These are phyloP conservation scores for Drosophila bunnanda DNA, from an alignment of 2,888 invertebrate genomes.

Conservation along the genomic window DNA sequence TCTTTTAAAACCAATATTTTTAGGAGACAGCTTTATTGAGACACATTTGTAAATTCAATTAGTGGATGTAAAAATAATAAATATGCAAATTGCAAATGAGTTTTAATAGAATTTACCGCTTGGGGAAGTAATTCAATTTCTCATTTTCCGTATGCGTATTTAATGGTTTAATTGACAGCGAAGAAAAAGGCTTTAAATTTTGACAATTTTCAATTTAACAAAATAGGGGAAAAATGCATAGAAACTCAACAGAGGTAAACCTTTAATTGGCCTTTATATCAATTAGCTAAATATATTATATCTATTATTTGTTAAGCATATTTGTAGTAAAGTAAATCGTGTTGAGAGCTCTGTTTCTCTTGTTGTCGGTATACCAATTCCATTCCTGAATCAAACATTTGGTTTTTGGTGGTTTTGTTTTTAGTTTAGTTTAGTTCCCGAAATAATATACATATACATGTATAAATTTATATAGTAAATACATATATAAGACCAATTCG, in stretches of 20 bases:
- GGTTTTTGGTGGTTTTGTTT: constrained; percentile 59
- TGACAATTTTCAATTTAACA: not conserved
- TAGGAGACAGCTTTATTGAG: constrained; percentile 3
- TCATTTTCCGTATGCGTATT: constrained; percentile 2
- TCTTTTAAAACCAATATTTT: constrained; percentile 18
- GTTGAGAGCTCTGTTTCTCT: constrained; percentile 44
- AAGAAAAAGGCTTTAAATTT: constrained; percentile 1
- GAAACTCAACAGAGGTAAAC: not conserved
- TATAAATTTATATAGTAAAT: constrained; percentile 56
- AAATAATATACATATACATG: constrained; percentile 52
- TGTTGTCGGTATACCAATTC: constrained; percentile 53
- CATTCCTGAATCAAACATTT: constrained; percentile 47
- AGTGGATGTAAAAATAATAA: constrained; percentile 16
- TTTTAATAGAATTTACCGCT: constrained; percentile 19
- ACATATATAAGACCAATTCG: constrained; percentile 72
- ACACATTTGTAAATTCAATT: constrained; percentile 49
- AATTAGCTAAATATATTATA: constrained; percentile 17
- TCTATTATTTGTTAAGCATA: constrained; percentile 29
- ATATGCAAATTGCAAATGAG: constrained; percentile 26
- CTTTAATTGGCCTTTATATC: constrained; percentile 1
- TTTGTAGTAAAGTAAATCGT: constrained; percentile 70
- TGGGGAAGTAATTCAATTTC: constrained; percentile 31
- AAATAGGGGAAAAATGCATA: not conserved
- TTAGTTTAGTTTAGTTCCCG: constrained; percentile 38
- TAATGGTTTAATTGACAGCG: constrained; percentile 36